Percentiles rank a stretch among this genome's conserved stretches.
phyloP scores from a whole-genome alignment of 2,797 vertebrate species.

The Megalops cyprinoides region DNA sequence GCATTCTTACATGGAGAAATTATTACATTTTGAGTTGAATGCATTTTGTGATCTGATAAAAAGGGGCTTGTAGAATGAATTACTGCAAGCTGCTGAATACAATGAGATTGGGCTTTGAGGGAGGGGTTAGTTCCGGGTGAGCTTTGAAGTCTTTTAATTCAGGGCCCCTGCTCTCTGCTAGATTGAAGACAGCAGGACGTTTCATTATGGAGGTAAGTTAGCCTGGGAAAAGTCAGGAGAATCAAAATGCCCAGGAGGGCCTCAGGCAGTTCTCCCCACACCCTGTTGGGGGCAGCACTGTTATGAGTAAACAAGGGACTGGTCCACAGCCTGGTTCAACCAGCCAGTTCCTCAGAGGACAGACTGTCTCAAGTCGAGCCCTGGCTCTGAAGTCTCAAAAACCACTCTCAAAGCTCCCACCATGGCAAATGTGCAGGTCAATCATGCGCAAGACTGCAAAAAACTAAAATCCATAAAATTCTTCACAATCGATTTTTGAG shows the following conservation, averaged over 20 bases:
- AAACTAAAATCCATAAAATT: not conserved
- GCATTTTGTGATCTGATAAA: not conserved
- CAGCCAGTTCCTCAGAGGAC: not conserved
- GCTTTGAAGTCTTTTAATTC: not conserved
- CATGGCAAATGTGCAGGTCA: not conserved
- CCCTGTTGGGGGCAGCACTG: conserved; percentile 34
- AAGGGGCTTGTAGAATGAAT: not conserved
- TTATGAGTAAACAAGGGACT: not conserved
- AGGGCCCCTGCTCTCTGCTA: not conserved
- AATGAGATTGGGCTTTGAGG: not conserved
- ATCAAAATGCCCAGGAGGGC: not conserved
- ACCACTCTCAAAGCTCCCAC: not conserved
- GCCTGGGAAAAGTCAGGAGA: not conserved
- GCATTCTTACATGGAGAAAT: conserved; percentile 6
- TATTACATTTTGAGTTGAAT: conserved; percentile 3
- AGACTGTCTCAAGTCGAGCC: not conserved
- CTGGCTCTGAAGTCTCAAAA: conserved; percentile 12
- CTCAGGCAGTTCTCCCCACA: not conserved
- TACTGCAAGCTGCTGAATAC: not conserved
- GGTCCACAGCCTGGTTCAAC: not conserved
- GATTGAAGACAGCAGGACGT: not conserved
- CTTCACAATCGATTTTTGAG: not conserved
- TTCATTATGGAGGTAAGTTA: not conserved
- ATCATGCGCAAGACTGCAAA: not conserved
- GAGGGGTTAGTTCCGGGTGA: not conserved